These are phyloP conservation scores for Myotis findleyi DNA, from an alignment of 2,797 vertebrate species.

Conservation along the genomic window DNA sequence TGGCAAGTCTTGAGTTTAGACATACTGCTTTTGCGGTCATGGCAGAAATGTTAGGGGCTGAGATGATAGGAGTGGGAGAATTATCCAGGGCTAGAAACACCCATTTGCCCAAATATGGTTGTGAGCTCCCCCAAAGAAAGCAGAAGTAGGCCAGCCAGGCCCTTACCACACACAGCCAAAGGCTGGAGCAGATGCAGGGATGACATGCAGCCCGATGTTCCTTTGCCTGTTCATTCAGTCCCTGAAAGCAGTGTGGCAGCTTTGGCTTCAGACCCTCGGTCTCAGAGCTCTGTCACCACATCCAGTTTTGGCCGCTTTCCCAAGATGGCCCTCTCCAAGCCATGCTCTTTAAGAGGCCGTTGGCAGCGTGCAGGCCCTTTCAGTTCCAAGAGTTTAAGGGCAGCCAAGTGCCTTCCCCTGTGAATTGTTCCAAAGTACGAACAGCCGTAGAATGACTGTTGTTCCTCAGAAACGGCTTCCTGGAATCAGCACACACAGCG, in stretches of 20 bases:
- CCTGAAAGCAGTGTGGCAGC: background rate
- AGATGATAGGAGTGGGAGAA: background rate
- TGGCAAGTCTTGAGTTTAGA: background rate
- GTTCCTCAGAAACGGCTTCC: background rate
- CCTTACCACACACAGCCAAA: background rate
- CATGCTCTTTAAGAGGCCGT: fast-evolving
- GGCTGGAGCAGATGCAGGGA: background rate
- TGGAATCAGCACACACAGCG: background rate
- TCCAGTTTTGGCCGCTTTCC: background rate
- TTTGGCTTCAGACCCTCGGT: background rate
- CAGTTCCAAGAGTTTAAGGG: background rate
- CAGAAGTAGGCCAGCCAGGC: background rate
- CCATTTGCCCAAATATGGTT: background rate
- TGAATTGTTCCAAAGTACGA: background rate
- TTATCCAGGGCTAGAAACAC: fast-evolving
- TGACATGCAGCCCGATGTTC: fast-evolving
- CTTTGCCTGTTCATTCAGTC: background rate
- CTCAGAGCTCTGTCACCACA: background rate
- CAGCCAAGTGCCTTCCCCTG: background rate
- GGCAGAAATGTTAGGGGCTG: background rate
- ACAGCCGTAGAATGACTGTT: background rate
- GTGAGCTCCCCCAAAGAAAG: background rate
- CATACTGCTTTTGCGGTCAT: background rate
- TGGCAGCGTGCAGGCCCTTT: background rate
- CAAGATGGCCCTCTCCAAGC: background rate